Base-by-base conservation (phyloP, 2,888 invertebrate species). In the Aproaerema taeniolella region DNA sequence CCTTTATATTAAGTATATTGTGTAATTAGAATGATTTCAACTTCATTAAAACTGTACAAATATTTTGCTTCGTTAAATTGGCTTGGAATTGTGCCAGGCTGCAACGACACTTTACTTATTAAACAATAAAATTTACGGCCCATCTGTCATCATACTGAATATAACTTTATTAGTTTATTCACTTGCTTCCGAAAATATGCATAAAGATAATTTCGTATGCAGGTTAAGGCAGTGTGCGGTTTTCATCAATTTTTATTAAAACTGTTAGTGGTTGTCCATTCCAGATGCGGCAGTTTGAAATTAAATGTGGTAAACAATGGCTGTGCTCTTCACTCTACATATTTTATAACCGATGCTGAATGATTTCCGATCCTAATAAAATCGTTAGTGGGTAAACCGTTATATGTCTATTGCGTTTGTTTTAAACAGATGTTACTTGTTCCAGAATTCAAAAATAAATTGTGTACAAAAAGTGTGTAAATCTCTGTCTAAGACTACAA, bases 361-460 rank as follows among this genome's bases (percentile, higher is more conserved):
- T 69, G 69, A 75, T 80, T 77, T 73, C 73, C 72, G 69, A 70
- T 61, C 47, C 56, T 61, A 69, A 74, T 77, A 77, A 77, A 78
- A 67, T 61, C 11, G 8, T 62, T 54, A 58, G 59, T 67, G 59
- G 57, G 65, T 59, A 63, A 66, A 57, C 67, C 58, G 62, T 66
- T 60, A 62, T 61, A 54, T 53, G 63, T 67, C 59, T 57, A 55
- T 43, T 49, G 45, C 53, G 56, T 58, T 66, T 66, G 61, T 61
- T 66, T 55, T 50, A 58, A 73, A 68, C 76, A 76, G 72, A 73
- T 64, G 73, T 64, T 68, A 58, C 56, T 57, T 53, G 70, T 67
- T 64, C 62, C 54, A 60, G 55, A 59, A 67, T 63, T 65, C 58
- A 57, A 67, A 69, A 65, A 61, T 64, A 55, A 53, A 53, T 24